Percentiles rank a stretch among this genome's conserved stretches.
Evolutionary conservation across 1,140 invertebrate genomes (phyloP).

Genomic region (Maniola jurtina): DNA sequence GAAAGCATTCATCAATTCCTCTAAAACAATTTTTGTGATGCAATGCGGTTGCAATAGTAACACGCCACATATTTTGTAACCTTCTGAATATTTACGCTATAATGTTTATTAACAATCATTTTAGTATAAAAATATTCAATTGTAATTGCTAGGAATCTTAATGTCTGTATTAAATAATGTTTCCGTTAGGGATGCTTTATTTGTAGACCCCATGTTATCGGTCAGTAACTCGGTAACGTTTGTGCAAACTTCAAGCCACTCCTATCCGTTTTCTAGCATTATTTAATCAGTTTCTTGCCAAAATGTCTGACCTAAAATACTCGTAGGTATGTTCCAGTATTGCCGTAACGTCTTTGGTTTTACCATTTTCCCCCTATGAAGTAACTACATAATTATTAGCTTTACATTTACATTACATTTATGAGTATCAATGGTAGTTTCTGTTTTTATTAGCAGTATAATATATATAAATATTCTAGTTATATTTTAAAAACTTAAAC

Average conservation of each 20-base stretch:
- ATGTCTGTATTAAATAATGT: neutral
- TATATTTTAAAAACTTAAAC: too few species aligned
- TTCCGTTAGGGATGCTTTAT: constrained; percentile 16
- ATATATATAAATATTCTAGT: too few species aligned
- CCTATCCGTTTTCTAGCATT: constrained; percentile 26
- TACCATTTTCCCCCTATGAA: too few species aligned
- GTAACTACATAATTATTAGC: too few species aligned
- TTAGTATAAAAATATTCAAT: neutral
- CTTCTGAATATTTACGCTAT: neutral
- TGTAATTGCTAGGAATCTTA: neutral
- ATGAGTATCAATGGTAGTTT: too few species aligned
- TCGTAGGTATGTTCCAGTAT: too few species aligned
- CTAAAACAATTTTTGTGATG: neutral
- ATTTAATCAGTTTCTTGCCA: constrained; percentile 2
- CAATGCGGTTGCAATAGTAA: neutral
- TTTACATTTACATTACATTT: too few species aligned
- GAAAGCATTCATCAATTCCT: too few species aligned
- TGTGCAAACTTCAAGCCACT: constrained; percentile 37
- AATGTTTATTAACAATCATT: neutral
- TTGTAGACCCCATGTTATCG: constrained; percentile 33
- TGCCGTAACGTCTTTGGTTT: too few species aligned
- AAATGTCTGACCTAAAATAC: neutral
- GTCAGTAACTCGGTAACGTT: constrained; percentile 14
- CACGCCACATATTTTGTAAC: neutral
- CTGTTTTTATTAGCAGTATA: too few species aligned